Evolutionary conservation across 2,113 vertebrate genomes (phyloP), one percentile per base, ranked within the genome.

Genomic region (Pampusana beccarii): DNA sequence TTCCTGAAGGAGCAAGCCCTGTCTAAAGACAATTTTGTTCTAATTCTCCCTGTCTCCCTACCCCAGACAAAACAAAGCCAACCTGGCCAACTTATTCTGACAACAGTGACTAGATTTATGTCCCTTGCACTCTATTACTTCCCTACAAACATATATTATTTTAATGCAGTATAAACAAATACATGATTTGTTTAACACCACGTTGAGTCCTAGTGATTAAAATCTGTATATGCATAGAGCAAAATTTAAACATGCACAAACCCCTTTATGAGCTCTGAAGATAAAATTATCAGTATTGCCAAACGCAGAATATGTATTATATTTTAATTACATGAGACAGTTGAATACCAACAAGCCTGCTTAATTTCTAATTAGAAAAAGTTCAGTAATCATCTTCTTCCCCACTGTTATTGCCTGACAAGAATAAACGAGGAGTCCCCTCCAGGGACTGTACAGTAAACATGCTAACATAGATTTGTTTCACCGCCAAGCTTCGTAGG

Each of bases 301-400:
- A 81, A 91, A 92, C 53, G 64, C 48, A 53, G 83, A 91, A 80
- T 92, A 86, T 71, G 83, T 24, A 94, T 95, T 92, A 67, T 75
- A 71, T 74, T 89, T 74, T 95, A 95, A 96, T 88, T 64, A 94
- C 65, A 54, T 16, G 23, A 94, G 75, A 88, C 82, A 74, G 93
- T 53, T 91, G 80, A 95, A 95, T 88, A 86, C 56, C 80, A 95
- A 94, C 86, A 72, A 96, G 57, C 65, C 86, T 81, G 36, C 82
- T 96, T 88, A 53, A 26, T 84, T 93, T 88, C 93, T 90, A 95
- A 97, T 96, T 89, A 95, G 88, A 58, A 86, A 72, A 93, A 96
- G 88, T 96, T 96, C 91, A 50, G 80, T n/a, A 85, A 91, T 80
- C 60, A 65, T 50, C 84, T 11, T 48, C 88, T 80, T 81, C 72